phyloP scores from a whole-genome alignment of 2,797 vertebrate species.

The Sciaenops ocellatus region DNA sequence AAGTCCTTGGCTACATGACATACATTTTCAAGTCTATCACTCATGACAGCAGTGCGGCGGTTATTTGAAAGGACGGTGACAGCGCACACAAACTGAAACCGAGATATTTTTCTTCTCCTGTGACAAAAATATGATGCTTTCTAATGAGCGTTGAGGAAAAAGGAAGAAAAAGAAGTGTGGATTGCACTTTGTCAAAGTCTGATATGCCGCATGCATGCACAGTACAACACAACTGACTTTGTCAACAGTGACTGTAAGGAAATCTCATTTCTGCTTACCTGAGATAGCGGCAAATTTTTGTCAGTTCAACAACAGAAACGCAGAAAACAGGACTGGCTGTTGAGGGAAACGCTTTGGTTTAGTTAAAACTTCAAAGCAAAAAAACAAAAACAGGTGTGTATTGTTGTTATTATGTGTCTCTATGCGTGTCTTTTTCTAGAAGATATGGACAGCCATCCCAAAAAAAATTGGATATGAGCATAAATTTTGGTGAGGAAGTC shows the following conservation, averaged over 20 bases:
- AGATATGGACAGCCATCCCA: neutral
- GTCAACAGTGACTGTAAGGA: slow-evolving; percentile 13
- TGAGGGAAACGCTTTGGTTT: neutral
- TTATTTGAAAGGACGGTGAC: slow-evolving; percentile 49
- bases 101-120: slow-evolving; percentile 24
- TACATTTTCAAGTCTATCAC: slow-evolving; percentile 46
- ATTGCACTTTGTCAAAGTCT: slow-evolving; percentile 39
- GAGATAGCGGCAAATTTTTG: slow-evolving; percentile 3
- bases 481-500: neutral
- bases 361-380: slow-evolving; percentile 4
- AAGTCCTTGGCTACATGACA: slow-evolving; percentile 51
- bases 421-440: slow-evolving; percentile 15
- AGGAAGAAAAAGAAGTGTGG: neutral
- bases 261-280: slow-evolving; percentile 13
- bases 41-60: slow-evolving; percentile 25
- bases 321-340: slow-evolving; percentile 5
- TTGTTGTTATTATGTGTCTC: neutral
- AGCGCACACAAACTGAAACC: slow-evolving; percentile 20
- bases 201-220: neutral
- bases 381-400: neutral
- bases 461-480: slow-evolving; percentile 12
- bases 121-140: slow-evolving; percentile 40
- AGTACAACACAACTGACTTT: slow-evolving; percentile 20
- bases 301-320: slow-evolving; percentile 11
- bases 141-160: slow-evolving; percentile 15